Base-by-base conservation (phyloP, 2,797 vertebrate genomes). In the Alfaro cultratus region DNA sequence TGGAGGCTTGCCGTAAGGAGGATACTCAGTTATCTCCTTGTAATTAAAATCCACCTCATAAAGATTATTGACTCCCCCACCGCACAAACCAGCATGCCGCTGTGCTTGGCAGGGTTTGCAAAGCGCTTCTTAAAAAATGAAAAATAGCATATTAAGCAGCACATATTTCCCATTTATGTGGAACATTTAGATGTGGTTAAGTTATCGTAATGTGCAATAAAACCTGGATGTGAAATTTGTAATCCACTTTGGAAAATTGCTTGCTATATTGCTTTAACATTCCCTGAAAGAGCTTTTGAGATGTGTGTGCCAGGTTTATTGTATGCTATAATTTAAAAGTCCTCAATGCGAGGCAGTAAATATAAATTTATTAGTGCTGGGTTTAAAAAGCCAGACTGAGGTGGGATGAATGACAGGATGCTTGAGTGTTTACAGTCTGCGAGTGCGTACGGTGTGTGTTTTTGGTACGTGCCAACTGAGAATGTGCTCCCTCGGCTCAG, bases 301-400 rank as follows among this genome's bases (percentile, higher is more conserved):
- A 95, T 87, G 91, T 87, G 91, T 88, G 93, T 95, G 95, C 95
- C 95, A 95, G 94, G 91, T 96, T 96, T 96, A 96, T 95, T 95
- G 94, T 96, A 90, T 86, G 95, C 95, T 96, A 96, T 97, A 96
- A 97, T 97, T 97, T 97, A 97, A 97, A 96, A 96, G 96, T 96
- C 96, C 96, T 97, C 96, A 97, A 96, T 96, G 96, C 96, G 41
- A 96, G 96, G 95, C 94, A 91, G 93, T 95, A 96, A 96, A 96
- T 95, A 95, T 94, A 93, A 92, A 96, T 95, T 95, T 95, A 95
- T 96, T 95, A 95, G 93, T 91, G 90, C 90, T 90, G 92, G 91
- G 89, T 94, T 94, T 95, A 93, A 95, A 95, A 92, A 89, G 92
- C 92, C 92, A 93, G 91, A 89, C 91, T 89, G 89, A 95, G 95